A percentile compares a stretch with the other conserved stretches of the same genome.
Conservation (phyloP, 2,888 invertebrate genomes). For the Brachyptera risi region DNA sequence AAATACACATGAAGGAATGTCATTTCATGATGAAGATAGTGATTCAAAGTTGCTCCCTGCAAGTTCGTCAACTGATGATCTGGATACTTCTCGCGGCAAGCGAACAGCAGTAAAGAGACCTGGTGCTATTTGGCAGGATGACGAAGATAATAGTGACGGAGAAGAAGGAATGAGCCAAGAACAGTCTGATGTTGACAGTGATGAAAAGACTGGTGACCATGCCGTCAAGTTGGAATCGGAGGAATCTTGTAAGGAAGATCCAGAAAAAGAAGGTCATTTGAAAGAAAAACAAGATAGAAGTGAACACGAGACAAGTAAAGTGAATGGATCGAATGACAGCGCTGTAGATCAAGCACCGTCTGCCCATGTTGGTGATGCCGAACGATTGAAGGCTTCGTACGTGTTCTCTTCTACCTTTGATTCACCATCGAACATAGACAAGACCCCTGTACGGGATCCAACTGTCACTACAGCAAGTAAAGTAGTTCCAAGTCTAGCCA, state of each 20-base stretch:
- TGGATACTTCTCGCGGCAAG: neutral
- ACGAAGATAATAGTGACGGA: neutral
- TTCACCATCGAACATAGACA: too few relatives aligned
- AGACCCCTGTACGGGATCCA: too few relatives aligned
- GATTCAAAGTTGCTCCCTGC: too few relatives aligned
- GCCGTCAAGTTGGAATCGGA: too few relatives aligned
- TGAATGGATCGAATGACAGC: neutral
- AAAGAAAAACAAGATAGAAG: too few relatives aligned
- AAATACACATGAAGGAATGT: too few relatives aligned
- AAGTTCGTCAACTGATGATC: neutral
- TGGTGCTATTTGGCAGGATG: conserved; percentile 9
- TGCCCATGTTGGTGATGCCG: neutral
- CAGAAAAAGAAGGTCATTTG: too few relatives aligned
- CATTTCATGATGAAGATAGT: too few relatives aligned
- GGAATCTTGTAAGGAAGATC: neutral
- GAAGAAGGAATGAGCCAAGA: conserved; percentile 4
- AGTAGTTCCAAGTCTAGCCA: too few relatives aligned
- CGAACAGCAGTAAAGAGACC: conserved; percentile 11
- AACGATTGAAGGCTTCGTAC: conserved; percentile 3
- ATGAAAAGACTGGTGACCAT: neutral
- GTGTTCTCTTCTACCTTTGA: too few relatives aligned
- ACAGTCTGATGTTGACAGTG: neutral
- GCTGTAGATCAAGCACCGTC: neutral
- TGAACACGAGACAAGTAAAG: too few relatives aligned
- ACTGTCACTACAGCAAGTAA: too few relatives aligned